Conservation (phyloP, 2,797 vertebrate species). For the Acropternis orthonyx region DNA sequence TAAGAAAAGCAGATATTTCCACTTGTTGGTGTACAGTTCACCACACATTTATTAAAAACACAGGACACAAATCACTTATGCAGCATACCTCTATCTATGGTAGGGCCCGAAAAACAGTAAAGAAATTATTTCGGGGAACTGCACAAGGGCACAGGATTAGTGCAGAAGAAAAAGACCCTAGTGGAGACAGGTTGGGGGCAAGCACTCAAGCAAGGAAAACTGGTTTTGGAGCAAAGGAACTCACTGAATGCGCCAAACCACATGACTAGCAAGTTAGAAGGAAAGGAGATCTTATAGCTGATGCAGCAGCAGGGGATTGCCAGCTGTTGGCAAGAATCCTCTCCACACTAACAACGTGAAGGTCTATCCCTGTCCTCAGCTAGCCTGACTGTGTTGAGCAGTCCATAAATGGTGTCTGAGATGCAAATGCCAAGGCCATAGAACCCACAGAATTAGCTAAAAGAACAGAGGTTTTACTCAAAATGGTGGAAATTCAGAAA, state of each 20-base stretch:
- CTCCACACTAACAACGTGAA: background rate
- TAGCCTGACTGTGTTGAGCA: background rate
- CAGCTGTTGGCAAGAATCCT: background rate
- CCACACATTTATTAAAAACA: background rate
- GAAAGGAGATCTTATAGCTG: background rate
- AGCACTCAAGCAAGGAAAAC: background rate
- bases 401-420: background rate
- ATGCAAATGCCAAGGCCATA: background rate
- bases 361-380: background rate
- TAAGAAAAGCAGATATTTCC: background rate
- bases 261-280: background rate
- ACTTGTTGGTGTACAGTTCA: background rate
- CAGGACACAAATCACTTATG: background rate
- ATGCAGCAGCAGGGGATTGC: background rate
- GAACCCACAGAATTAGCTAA: background rate
- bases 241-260: background rate
- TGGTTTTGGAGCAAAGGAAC: background rate
- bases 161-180: background rate
- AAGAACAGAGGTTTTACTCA: background rate
- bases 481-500: slow-evolving; percentile 3
- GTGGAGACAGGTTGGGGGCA: background rate
- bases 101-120: background rate
- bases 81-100: background rate
- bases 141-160: background rate
- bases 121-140: background rate